Conservation (phyloP, 2,113 vertebrate genomes). For the Syrrhaptes paradoxus region DNA sequence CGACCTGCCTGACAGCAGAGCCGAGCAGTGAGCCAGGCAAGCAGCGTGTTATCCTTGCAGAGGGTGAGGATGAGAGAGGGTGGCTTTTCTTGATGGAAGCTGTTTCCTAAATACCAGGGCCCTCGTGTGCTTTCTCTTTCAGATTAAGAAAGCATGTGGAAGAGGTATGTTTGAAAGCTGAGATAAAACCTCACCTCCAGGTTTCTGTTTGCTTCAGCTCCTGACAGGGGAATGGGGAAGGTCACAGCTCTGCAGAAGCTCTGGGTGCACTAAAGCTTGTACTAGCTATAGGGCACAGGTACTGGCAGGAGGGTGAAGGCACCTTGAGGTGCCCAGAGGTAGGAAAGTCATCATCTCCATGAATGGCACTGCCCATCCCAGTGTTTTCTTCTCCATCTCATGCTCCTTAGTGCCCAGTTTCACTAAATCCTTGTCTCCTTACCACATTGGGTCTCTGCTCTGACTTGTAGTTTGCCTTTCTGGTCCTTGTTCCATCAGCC, state of each 20-base stretch:
- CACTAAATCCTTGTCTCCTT: background rate
- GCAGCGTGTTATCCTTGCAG: background rate
- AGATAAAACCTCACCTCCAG: background rate
- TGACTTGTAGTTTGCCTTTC: background rate
- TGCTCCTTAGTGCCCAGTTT: background rate
- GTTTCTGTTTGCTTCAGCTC: background rate
- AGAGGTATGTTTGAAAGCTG: background rate
- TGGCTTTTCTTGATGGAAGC: background rate
- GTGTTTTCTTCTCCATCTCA: background rate
- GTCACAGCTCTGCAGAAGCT: background rate
- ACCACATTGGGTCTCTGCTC: background rate
- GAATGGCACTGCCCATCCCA: background rate
- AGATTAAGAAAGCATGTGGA: background rate
- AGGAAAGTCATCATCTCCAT: background rate
- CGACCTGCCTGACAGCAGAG: background rate
- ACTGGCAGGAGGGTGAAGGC: background rate
- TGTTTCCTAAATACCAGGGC: background rate
- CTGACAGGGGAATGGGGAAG: background rate
- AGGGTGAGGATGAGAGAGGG: background rate
- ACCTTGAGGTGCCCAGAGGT: background rate
- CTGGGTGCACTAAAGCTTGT: background rate
- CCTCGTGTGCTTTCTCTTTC: background rate
- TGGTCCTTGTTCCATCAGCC: background rate
- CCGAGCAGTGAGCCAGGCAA: background rate
- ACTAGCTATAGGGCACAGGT: background rate